phyloP scores from a whole-genome alignment of 2,797 vertebrate genomes.

The Cirrhinus molitorella region DNA sequence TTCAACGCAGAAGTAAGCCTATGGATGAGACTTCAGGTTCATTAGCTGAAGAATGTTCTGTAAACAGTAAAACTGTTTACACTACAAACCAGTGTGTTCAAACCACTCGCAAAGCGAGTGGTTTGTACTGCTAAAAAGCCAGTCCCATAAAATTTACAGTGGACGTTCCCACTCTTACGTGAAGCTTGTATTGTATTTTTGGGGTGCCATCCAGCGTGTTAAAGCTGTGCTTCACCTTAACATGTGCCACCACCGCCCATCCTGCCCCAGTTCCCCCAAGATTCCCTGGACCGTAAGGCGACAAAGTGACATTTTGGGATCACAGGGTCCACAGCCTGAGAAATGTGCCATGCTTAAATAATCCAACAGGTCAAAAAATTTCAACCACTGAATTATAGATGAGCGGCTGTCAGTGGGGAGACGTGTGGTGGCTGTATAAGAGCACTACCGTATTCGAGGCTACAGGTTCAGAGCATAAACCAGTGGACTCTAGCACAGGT shows the following conservation, averaged over 20 bases:
- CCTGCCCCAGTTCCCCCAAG: background rate
- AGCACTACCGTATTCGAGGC: conserved; percentile 6
- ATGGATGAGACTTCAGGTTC: no score
- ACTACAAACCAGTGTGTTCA: no score
- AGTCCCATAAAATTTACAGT: no score
- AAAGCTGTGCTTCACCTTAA: background rate
- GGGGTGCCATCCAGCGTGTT: background rate
- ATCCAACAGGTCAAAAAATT: conserved; percentile 58
- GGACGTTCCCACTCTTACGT: no score
- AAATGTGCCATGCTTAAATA: conserved; percentile 60
- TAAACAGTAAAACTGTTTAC: no score
- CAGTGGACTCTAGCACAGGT: conserved; percentile 1
- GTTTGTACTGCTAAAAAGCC: no score
- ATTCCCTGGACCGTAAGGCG: conserved; percentile 28
- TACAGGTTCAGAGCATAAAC: conserved; percentile 14
- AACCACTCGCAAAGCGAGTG: no score
- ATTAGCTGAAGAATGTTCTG: no score
- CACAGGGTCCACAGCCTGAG: conserved; percentile 46
- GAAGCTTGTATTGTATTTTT: conserved; percentile 1
- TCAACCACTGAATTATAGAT: conserved; percentile 58
- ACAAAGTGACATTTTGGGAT: conserved; percentile 55
- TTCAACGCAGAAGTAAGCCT: no score
- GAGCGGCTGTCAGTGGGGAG: conserved; percentile 31
- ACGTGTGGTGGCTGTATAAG: conserved; percentile 43
- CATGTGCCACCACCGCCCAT: background rate